phyloP scores from a whole-genome alignment of 2,888 invertebrate species.

The Metellina segmentata region DNA sequence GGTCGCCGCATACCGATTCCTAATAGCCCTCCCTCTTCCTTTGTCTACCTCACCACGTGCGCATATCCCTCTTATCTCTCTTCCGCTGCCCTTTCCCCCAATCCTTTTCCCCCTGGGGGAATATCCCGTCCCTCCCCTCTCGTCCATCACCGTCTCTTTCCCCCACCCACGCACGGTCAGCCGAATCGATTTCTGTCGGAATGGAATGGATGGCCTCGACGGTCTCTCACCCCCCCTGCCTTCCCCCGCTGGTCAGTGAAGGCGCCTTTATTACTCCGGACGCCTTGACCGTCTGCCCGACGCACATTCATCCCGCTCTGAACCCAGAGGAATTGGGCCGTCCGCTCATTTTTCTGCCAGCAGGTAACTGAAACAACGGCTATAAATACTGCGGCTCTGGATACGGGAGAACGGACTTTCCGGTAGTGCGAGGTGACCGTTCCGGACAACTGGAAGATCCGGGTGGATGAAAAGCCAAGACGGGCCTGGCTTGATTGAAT shows the following conservation, averaged over 20 bases:
- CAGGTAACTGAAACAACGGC: background rate
- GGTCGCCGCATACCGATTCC: slow-evolving; percentile 15
- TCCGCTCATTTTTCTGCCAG: background rate
- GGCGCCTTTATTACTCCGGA: slow-evolving; percentile 2
- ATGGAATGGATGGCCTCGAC: no score
- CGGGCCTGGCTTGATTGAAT: no score
- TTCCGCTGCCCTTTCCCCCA: background rate
- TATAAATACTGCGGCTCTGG: no score
- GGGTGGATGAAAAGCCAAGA: no score
- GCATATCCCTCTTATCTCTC: background rate
- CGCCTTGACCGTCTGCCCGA: slow-evolving; percentile 19
- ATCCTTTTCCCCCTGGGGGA: slow-evolving; percentile 30
- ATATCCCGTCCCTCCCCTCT: slow-evolving; percentile 13
- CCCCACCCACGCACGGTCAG: background rate
- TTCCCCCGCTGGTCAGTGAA: no score
- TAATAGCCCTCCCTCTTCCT: slow-evolving; percentile 34
- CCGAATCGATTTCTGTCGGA: background rate
- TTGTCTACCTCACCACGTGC: slow-evolving; percentile 22
- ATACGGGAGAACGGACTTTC: no score
- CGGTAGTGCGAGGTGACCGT: no score
- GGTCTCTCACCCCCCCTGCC: no score
- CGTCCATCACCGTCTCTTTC: slow-evolving; percentile 36
- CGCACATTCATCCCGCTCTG: background rate
- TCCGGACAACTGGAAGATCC: no score
- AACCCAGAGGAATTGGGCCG: background rate